Evolutionary conservation across 2,113 vertebrate species (phyloP), one percentile per base, ranked within the genome.

Genomic region (Aptenodytes forsteri): DNA sequence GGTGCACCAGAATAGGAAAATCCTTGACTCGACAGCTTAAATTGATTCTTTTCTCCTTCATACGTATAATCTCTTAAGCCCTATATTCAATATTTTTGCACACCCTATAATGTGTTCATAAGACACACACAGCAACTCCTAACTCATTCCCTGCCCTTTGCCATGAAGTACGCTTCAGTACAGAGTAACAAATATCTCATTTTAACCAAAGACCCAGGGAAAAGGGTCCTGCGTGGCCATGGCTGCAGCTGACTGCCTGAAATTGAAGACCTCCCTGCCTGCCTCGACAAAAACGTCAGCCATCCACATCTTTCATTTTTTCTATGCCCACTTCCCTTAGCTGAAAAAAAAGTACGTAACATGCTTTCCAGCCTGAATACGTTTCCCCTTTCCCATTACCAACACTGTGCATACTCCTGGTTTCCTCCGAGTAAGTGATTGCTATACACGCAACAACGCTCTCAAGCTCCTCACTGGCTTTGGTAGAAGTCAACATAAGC

Each of bases 31-130:
- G 3, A 5, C 7, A 4, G 61, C 59, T 89, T 72, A 82, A 89
- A 94, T 82, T 49, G 54, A 94, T 93, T 95, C 21, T 80, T 87
- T 77, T 77, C 82, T 89, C 75, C 61, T 84, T 91, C 56, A 25
- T 40, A 83, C 5, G 2, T 8, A 84, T 75, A 84, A 89, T 82
- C 65, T 61, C 84, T 95, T 91, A 94, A 96, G 4, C 52, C n/a
- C 71, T 26, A 26, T 29, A 15, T 58, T 76, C 89, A 82, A 10
- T 82, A 84, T 19, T 82, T 71, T 38, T 72, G 44, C 87, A 69
- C 20, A 65, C 40, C 30, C 44, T 54, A 12, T 62, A 70, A 78
- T 4, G 40, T 29, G 56, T 38, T 82, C 36, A 13, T 36, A 56
- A 83, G 44, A 65, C 40, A 49, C 3, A 76, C 13, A 50, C 19